Base-by-base conservation (phyloP, 2,888 invertebrate species). In the Cylindroiulus punctatus region DNA sequence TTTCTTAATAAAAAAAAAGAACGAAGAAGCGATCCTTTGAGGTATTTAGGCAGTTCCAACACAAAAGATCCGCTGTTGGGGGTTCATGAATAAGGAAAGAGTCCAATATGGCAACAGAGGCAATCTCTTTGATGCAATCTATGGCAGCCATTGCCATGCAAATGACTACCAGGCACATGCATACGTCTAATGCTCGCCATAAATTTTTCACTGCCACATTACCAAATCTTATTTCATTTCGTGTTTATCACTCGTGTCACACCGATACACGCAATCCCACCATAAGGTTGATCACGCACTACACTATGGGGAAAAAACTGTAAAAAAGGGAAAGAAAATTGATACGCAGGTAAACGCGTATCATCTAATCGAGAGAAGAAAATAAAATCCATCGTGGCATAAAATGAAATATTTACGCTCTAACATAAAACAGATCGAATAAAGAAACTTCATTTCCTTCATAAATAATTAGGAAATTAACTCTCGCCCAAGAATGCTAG, bases 61-160 rank as follows among this genome's bases (percentile, higher is more conserved):
- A 30, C 76, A 76, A 76, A 76, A 14, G 76, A 76, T 76, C 76
- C 76, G 22, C 76, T 76, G 76, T 30, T 76, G 76, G 76, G 14
- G 76, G 76, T 76, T 76, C 76, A 76, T 76, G 76, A 76, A 76
- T 76, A 76, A 76, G 30, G 76, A 76, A 76, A 76, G 76, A 76
- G 22, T 76, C 76, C 76, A 76, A 76, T 76, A 76, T 76, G 76
- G 76, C 76, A 76, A 76, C 76, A 76, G 14, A 76, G 14, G 76
- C 76, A 76, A 76, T 76, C 76, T 76, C 76, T 76, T 76, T 76
- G 76, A 76, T 76, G 76, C 76, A 76, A 76, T 76, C 76, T 76
- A 76, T 76, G 26, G 30, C 76, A 76, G 30, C 76, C 76, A 76
- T 76, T 76, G 76, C 76, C 76, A 76, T 76, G 76, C 76, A 76